A percentile compares a stretch with the other conserved stretches of the same genome.
phyloP scores from a whole-genome alignment of 2,113 vertebrate genomes.

The Peromyscus californicus region DNA sequence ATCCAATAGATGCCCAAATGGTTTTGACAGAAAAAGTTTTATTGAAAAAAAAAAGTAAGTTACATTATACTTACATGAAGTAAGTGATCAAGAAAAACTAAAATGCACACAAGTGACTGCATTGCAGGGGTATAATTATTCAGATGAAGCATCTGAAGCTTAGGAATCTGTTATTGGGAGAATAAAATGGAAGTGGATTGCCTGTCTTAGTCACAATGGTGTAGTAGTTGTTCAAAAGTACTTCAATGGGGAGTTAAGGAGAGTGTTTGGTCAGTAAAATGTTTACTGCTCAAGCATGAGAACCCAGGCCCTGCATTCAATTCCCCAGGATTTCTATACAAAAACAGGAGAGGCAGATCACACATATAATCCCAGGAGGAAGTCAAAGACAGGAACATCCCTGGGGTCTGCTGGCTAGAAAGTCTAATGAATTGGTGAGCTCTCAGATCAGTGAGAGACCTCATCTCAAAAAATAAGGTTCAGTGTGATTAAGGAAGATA shows the following conservation, averaged over 20 bases:
- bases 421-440: not conserved
- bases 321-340: not conserved
- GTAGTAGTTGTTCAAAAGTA: not conserved
- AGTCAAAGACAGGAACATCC: not conserved
- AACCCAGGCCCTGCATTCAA: not conserved
- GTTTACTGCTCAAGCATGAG: too few species aligned
- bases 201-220: not conserved
- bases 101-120: not conserved
- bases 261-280: too few species aligned
- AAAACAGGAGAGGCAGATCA: not conserved
- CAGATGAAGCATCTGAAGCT: not conserved
- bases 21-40: not conserved
- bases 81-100: constrained; percentile 1
- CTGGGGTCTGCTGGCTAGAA: not conserved
- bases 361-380: not conserved
- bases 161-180: not conserved
- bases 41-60: not conserved
- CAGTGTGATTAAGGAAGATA: too few species aligned
- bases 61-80: constrained; percentile 18
- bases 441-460: too few species aligned
- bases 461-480: too few species aligned
- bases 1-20: not conserved
- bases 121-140: not conserved
- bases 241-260: not conserved
- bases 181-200: not conserved